Percentiles rank a stretch among this genome's conserved stretches.
Evolutionary conservation across 2,888 invertebrate genomes (phyloP).

Genomic region (Venustoraphidia nigricollis): DNA sequence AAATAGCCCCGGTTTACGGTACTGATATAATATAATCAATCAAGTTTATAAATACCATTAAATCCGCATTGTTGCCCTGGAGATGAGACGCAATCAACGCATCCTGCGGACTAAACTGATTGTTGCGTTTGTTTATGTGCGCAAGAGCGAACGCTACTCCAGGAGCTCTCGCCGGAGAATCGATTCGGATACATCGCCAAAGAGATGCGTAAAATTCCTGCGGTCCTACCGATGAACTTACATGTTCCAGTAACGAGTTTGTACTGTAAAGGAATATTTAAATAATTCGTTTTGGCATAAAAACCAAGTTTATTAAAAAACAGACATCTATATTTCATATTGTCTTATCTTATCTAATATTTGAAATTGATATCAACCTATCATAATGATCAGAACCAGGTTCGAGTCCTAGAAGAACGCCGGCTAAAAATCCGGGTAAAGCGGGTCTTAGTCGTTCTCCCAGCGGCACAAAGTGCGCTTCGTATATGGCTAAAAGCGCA

Average conservation of each 20-base stretch:
- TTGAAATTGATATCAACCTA: slow-evolving; percentile 28
- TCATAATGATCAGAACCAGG: slow-evolving; percentile 74
- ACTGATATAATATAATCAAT: too few relatives aligned
- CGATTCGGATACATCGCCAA: slow-evolving; percentile 75
- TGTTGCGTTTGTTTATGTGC: slow-evolving; percentile 62
- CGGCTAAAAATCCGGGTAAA: slow-evolving; percentile 74
- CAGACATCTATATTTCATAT: too few relatives aligned
- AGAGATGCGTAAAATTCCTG: slow-evolving; percentile 73
- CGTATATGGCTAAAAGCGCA: slow-evolving; percentile 64
- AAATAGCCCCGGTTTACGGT: too few relatives aligned
- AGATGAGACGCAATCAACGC: slow-evolving; percentile 23
- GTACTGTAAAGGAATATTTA: slow-evolving; percentile 29
- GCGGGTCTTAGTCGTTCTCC: slow-evolving; percentile 63
- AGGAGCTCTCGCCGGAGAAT: slow-evolving; percentile 63
- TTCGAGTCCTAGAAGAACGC: slow-evolving; percentile 75
- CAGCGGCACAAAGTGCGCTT: slow-evolving; percentile 74
- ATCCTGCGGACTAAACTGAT: slow-evolving; percentile 66
- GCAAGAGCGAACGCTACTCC: slow-evolving; percentile 65
- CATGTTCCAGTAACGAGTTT: slow-evolving; percentile 45
- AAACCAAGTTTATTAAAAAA: neutral
- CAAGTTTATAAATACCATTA: slow-evolving; percentile 41
- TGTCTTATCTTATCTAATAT: too few relatives aligned
- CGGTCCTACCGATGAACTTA: slow-evolving; percentile 61
- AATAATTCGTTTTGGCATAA: neutral
- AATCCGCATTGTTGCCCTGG: slow-evolving; percentile 69